phyloP scores from a whole-genome alignment of 2,797 vertebrate species.

The Acanthurus leucopareius region DNA sequence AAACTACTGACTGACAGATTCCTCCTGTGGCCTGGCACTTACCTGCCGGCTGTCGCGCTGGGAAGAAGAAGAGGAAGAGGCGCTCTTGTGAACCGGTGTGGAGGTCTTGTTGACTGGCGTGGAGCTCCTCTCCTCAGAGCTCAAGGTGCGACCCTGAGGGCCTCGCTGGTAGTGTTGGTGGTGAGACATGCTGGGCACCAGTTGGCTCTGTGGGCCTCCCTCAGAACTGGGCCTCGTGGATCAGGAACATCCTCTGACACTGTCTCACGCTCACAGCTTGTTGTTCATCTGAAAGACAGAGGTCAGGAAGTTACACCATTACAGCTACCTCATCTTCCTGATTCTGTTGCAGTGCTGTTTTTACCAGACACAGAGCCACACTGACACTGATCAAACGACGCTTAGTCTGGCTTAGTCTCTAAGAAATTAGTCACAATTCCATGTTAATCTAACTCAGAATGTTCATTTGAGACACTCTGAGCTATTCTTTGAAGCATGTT shows the following conservation, averaged over 20 bases:
- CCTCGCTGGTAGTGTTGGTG: slow-evolving; percentile 81
- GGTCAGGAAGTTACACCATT: slow-evolving; percentile 32
- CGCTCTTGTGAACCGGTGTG: slow-evolving; percentile 97
- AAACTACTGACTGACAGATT: slow-evolving; percentile 25
- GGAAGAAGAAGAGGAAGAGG: slow-evolving; percentile 93
- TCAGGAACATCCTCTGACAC: slow-evolving; percentile 72
- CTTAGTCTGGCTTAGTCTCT: slow-evolving; percentile 16
- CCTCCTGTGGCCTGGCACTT: slow-evolving; percentile 48
- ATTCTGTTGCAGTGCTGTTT: slow-evolving; percentile 3
- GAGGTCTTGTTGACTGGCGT: slow-evolving; percentile 90
- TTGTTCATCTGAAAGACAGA: slow-evolving; percentile 75
- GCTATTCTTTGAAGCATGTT: slow-evolving; percentile 53
- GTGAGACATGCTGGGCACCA: slow-evolving; percentile 81
- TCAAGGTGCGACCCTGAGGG: slow-evolving; percentile 88
- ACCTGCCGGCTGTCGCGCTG: slow-evolving; percentile 98
- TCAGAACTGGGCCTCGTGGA: slow-evolving; percentile 67
- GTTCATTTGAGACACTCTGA: slow-evolving; percentile 23
- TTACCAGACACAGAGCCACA: neutral
- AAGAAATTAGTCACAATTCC: slow-evolving; percentile 11
- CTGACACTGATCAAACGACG: slow-evolving; percentile 17
- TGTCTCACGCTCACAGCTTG: slow-evolving; percentile 56
- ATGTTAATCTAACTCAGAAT: slow-evolving; percentile 41
- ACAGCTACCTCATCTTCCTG: slow-evolving; percentile 11
- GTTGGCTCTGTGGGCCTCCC: slow-evolving; percentile 65
- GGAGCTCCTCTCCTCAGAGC: slow-evolving; percentile 92